phyloP scores from a whole-genome alignment of 1,140 invertebrate genomes.

The Linepithema humile region DNA sequence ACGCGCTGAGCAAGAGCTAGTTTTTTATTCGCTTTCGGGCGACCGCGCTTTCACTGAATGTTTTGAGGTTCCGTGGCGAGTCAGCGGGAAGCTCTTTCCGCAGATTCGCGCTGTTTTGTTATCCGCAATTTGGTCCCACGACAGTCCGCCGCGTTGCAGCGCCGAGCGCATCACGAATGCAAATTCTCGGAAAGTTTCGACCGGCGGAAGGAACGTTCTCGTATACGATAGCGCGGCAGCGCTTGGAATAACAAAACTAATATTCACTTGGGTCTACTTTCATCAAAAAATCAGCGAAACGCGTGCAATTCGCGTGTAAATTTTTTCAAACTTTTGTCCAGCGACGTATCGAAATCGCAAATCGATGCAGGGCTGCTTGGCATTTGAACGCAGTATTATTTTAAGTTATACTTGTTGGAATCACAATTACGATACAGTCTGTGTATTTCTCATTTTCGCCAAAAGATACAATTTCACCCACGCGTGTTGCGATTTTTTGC shows the following conservation, averaged over 20 bases:
- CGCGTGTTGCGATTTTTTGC: too few relatives aligned
- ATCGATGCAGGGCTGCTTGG: background rate
- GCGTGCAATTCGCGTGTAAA: background rate
- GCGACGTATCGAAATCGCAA: background rate
- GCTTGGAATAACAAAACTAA: slow-evolving; percentile 52
- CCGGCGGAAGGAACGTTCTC: slow-evolving; percentile 32
- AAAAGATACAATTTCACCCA: too few relatives aligned
- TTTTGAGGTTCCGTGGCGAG: background rate
- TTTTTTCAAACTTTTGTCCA: slow-evolving; percentile 1
- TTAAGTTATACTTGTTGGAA: background rate
- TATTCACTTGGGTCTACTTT: slow-evolving; percentile 42
- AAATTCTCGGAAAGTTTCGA: slow-evolving; percentile 46
- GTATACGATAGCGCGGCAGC: slow-evolving; percentile 15
- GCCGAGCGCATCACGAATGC: slow-evolving; percentile 32
- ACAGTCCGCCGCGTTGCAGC: slow-evolving; percentile 3
- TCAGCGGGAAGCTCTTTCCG: slow-evolving; percentile 34
- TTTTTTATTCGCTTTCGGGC: slow-evolving; percentile 17
- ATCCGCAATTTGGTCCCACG: slow-evolving; percentile 31
- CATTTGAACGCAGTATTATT: background rate
- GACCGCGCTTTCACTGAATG: background rate
- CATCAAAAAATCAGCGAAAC: slow-evolving; percentile 11
- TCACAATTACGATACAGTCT: background rate
- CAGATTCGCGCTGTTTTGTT: slow-evolving; percentile 39
- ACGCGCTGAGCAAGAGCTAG: background rate
- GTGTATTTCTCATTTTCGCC: too few relatives aligned